phyloP scores from a whole-genome alignment of 2,797 vertebrate genomes.

The Halcyon badia region DNA sequence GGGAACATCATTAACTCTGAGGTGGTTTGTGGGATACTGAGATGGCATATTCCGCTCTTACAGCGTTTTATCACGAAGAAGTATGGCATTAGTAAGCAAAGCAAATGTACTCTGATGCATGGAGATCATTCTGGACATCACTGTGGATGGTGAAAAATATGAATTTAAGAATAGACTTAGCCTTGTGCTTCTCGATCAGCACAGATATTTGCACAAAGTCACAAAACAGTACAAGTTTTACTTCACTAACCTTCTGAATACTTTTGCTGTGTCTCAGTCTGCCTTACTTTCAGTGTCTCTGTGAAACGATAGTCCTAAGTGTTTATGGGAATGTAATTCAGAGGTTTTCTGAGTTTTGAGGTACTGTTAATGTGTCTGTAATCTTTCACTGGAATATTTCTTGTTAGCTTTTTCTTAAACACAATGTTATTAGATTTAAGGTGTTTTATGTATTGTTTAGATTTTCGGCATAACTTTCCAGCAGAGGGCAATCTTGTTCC shows the following conservation, averaged over 20 bases:
- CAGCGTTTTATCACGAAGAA: background rate
- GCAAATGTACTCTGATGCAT: background rate
- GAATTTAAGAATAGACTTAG: background rate
- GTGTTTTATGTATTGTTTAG: background rate
- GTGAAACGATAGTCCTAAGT: background rate
- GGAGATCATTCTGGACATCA: background rate
- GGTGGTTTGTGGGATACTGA: background rate
- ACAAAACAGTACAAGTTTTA: background rate
- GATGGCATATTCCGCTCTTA: background rate
- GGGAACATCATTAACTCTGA: background rate
- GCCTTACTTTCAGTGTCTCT: background rate
- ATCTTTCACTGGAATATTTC: background rate
- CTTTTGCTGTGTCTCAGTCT: background rate
- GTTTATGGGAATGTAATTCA: background rate
- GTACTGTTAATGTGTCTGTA: rapidly evolving
- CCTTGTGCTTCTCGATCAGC: background rate
- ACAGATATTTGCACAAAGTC: background rate
- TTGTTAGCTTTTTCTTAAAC: background rate
- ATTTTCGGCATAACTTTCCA: slow-evolving; percentile 6
- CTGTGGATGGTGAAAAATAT: background rate
- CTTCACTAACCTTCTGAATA: background rate
- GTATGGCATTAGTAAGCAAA: background rate
- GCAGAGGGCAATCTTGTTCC: slow-evolving; percentile 68
- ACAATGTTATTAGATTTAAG: background rate
- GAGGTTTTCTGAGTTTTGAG: background rate